Percentiles rank a stretch among this genome's conserved stretches.
Evolutionary conservation across 2,113 vertebrate genomes (phyloP).

Genomic region (Sisor rabdophorus): DNA sequence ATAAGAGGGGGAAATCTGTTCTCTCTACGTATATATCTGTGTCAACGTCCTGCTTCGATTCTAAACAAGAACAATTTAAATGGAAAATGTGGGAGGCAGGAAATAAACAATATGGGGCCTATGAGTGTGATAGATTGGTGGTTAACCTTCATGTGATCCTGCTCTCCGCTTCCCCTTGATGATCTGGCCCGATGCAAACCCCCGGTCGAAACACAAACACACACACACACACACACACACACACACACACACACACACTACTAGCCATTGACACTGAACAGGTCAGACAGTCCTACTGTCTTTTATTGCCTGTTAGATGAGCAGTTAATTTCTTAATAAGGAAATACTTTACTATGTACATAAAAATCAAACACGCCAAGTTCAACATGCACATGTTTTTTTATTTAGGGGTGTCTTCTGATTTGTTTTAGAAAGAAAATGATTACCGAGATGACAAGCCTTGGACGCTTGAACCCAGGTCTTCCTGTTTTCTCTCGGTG

Average conservation of each 20-base stretch:
- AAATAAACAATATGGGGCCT: slow-evolving; percentile 40
- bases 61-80: slow-evolving; percentile 17
- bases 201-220: slow-evolving; percentile 54
- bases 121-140: slow-evolving; percentile 58
- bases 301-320: neutral
- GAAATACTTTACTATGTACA: too few relatives aligned
- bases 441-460: too few relatives aligned
- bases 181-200: slow-evolving; percentile 21
- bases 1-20: neutral
- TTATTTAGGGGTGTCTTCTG: too few relatives aligned
- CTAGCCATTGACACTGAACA: slow-evolving; percentile 40
- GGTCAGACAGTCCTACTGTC: neutral
- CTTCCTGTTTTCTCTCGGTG: too few relatives aligned
- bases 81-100: slow-evolving; percentile 23
- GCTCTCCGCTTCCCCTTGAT: slow-evolving; percentile 53
- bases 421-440: too few relatives aligned
- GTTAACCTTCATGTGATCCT: slow-evolving; percentile 52
- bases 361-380: too few relatives aligned
- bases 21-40: neutral
- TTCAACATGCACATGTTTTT: too few relatives aligned
- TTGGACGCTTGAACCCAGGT: too few relatives aligned
- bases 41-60: neutral
- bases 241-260: slow-evolving; percentile 46
- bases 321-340: neutral
- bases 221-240: slow-evolving; percentile 53